Evolutionary conservation across 1,140 invertebrate species (phyloP), one percentile per base, ranked within the genome.

Genomic region (Polyergus mexicanus): DNA sequence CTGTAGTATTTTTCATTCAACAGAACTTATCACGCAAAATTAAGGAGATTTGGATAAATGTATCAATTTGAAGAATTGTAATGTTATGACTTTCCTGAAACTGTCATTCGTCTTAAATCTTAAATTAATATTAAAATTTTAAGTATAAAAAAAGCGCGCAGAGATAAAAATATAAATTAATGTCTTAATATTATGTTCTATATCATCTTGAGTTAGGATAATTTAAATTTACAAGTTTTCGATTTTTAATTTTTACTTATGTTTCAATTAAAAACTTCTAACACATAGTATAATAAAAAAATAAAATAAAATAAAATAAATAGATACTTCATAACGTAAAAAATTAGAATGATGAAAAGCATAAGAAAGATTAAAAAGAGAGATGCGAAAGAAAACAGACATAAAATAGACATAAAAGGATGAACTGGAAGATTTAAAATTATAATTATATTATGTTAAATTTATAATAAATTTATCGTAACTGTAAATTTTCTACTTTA

Each of bases 271-370:
- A 75, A 75, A n/a, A 62, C 8, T 75, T 41, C 25, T 35, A 7
- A 7, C 11, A 3, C 44, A 47, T 28, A 35, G 4, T 35, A 51
- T n/a, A 54, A 13, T 35, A 54, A 11, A 54, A 71, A 69, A n/a
- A n/a, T n/a, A n/a, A n/a, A 54, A 13, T 35, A 54, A 11, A 54
- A 71, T n/a, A 69, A n/a, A 71, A n/a, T 71, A 51, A 51, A n/a
- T 72, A 35, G 4, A 22, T 35, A 22, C 35, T 22, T 19, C 19
- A 72, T 35, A 32, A 35, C 28, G 25, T 19, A 28, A 0, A 54
- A 72, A n/a, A 72, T 32, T 44, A 51, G 16, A 51, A 32, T 16
- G 44, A n/a, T n/a, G 0, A n/a, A 32, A 72, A 32, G 1, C 0
- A 74, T 56, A 56, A 54, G 32, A 72, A 19, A 72, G n/a, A 7